Conservation (phyloP, 2,888 invertebrate genomes). For the Liopterus haemorrhoidalis region DNA sequence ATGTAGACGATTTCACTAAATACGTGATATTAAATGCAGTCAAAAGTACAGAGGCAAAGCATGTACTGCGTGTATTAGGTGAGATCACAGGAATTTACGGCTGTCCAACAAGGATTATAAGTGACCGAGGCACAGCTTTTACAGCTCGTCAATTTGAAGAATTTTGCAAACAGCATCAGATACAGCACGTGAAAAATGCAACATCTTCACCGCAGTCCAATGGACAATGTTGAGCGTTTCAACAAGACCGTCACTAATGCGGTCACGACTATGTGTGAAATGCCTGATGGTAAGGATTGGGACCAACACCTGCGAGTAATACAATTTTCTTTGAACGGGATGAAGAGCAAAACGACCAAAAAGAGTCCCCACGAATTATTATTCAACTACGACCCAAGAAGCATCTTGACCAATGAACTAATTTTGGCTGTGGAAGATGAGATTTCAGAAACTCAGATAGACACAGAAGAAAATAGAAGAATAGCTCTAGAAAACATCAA, state of each 20-base stretch:
- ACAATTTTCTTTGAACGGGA: conserved; percentile 29
- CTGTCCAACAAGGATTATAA: conserved; percentile 28
- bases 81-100: conserved; percentile 27
- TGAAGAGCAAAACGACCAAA: too few relatives aligned
- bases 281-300: conserved; percentile 20
- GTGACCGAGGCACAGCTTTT: conserved; percentile 32
- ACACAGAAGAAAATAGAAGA: too few relatives aligned
- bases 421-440: too few relatives aligned
- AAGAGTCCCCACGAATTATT: too few relatives aligned
- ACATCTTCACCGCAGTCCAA: conserved; percentile 31
- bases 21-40: conserved; percentile 28
- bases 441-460: too few relatives aligned
- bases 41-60: conserved; percentile 23
- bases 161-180: conserved; percentile 28
- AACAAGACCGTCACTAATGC: too few relatives aligned
- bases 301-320: too few relatives aligned
- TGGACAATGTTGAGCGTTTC: conserved; percentile 30
- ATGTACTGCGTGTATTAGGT: conserved; percentile 20
- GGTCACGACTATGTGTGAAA: conserved; percentile 25
- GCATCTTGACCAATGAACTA: too few relatives aligned
- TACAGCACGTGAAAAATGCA: conserved; percentile 26
- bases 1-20: conserved; percentile 32
- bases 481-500: too few relatives aligned
- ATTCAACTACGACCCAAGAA: too few relatives aligned
- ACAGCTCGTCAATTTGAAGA: conserved; percentile 28